Conservation (phyloP, 2,113 vertebrate species). For the Saccopteryx leptura region DNA sequence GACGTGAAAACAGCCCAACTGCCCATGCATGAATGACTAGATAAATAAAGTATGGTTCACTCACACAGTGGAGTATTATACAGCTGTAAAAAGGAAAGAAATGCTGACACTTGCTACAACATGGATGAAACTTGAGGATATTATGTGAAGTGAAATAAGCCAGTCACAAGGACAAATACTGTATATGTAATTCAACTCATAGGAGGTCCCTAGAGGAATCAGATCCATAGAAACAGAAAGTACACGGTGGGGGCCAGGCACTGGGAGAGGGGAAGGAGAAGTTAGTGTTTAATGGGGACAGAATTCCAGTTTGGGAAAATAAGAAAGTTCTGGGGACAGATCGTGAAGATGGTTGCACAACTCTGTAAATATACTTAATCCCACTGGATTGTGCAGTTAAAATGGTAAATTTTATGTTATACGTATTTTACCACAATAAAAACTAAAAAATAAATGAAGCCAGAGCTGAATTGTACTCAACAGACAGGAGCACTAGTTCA, state of each 20-base stretch:
- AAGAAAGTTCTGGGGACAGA: background rate
- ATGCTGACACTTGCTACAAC: too few species aligned
- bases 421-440: background rate
- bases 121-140: background rate
- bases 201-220: background rate
- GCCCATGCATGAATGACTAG: background rate
- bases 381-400: background rate
- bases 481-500: background rate
- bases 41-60: background rate
- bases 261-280: accelerated
- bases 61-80: background rate
- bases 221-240: background rate
- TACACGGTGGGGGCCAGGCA: background rate
- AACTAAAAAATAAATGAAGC: background rate
- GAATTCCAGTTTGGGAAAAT: background rate
- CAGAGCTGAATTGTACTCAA: background rate
- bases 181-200: background rate
- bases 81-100: background rate
- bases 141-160: background rate
- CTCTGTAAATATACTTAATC: accelerated
- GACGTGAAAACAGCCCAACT: background rate
- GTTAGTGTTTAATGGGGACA: background rate
- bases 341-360: background rate
- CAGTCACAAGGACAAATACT: background rate
- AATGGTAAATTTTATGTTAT: background rate